These are phyloP conservation scores for Hoplodrina blanda DNA, from an alignment of 2,888 invertebrate genomes.

Conservation along the genomic window DNA sequence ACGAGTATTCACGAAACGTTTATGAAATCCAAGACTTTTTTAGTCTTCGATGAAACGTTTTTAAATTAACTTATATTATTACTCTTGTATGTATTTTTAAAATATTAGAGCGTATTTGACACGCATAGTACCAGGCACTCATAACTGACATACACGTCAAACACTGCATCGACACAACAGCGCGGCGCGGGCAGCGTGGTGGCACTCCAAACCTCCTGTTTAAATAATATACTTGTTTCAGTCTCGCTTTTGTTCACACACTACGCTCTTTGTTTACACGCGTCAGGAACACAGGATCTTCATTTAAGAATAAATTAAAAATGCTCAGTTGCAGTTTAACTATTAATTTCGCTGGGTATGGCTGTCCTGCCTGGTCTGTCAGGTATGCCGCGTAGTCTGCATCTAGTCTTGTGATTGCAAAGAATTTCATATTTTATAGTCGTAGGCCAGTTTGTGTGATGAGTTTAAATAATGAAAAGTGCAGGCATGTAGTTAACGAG, in stretches of 20 bases:
- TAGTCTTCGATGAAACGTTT: background rate
- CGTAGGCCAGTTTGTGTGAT: no score
- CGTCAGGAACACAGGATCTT: slow-evolving; percentile 8
- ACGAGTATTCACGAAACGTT: no score
- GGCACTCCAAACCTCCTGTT: slow-evolving; percentile 35
- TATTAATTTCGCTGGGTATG: no score
- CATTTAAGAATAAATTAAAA: slow-evolving; percentile 1
- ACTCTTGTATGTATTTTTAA: background rate
- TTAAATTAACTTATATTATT: background rate
- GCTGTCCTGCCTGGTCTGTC: no score
- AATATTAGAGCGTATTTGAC: background rate
- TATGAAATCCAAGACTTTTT: background rate
- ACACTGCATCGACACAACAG: slow-evolving; percentile 25
- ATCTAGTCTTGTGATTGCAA: no score
- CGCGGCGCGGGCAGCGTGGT: background rate
- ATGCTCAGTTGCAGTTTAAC: background rate
- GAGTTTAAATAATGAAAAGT: background rate
- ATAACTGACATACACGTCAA: slow-evolving; percentile 15
- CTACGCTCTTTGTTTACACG: slow-evolving; percentile 7
- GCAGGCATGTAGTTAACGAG: slow-evolving; percentile 5
- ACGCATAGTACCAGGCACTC: slow-evolving; percentile 22
- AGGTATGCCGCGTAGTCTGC: no score
- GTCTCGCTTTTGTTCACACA: slow-evolving; percentile 30
- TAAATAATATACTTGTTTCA: slow-evolving; percentile 39
- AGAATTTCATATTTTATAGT: no score